Base-by-base conservation (phyloP, 1,140 invertebrate species). In the Drosophila parabipectinata region DNA sequence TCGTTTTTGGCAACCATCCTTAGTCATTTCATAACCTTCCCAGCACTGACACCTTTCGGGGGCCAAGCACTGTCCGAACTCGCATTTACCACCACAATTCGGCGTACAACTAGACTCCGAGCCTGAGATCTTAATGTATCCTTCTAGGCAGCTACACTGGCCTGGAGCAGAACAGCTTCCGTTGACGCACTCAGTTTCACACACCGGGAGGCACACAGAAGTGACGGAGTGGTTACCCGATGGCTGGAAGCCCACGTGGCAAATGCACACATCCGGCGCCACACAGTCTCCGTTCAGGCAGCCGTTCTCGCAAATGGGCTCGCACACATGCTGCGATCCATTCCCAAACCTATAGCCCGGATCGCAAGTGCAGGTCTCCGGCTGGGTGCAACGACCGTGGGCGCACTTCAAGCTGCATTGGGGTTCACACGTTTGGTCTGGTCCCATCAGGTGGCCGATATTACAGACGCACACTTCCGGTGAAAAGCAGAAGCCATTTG, bases 391-490 rank as follows among this genome's bases (percentile, higher is more conserved):
- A 0, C 87, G 77, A 1, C 93, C 93, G 32, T 93, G 90, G 8
- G 51, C 14, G 21, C 90, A 90, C 1, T 93, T 57, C 0, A 37
- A 14, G 0, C 30, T 66, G 55, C 90, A 91, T 10, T 69, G 69
- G 0, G 85, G 82, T 28, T 85, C 76, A 47, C 90, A 91, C 12
- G 67, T 91, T 3, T 80, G 78, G 47, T 68, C 37, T 8, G 67
- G 64, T 0, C 63, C 72, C 71, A 93, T 93, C 9, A 94, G 93
- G 60, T 94, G 93, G 39, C 94, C 94, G 18, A 92, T 91, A 71
- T 92, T 93, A 57, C 94, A 95, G 12, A 91, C 90, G 79, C 95
- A 95, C 0, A 78, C 85, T 1, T 94, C 92, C 0, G 94, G 94
- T 0, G 91, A 92, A 14, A 89, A 79, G 81, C 95, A 95, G 12